These are phyloP conservation scores for Chaenocephalus aceratus DNA, from an alignment of 2,113 vertebrate species.

Conservation along the genomic window DNA sequence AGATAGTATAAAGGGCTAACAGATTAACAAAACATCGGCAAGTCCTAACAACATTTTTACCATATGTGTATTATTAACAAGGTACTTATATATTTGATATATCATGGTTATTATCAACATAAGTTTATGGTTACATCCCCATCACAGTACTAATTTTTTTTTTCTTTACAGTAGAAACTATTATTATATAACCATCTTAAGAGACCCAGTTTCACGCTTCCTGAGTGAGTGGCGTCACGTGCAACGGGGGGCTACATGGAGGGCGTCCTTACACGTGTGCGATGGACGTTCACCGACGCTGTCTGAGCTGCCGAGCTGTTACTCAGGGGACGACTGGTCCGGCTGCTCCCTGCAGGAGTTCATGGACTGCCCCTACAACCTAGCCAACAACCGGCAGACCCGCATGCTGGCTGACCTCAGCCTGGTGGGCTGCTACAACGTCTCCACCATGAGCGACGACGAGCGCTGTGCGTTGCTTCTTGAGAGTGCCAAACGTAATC, in stretches of 20 bases:
- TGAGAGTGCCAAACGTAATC: conserved; percentile 95
- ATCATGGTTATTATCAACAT: no score
- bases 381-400: conserved; percentile 97
- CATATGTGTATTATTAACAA: no score
- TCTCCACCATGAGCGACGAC: conserved; percentile 92
- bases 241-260: conserved; percentile 96
- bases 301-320: conserved; percentile 95
- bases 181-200: conserved; percentile 97
- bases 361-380: conserved; percentile 96
- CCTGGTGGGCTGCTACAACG: conserved; percentile 96
- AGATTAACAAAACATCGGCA: no score
- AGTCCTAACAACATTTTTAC: no score
- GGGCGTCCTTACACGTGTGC: conserved; percentile 94
- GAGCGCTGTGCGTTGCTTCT: conserved; percentile 92
- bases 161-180: conserved; percentile 87
- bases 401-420: conserved; percentile 98
- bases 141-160: background rate
- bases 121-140: no score
- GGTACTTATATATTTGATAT: no score
- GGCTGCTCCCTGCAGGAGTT: conserved; percentile 95
- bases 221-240: conserved; percentile 98
- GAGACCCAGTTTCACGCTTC: conserved; percentile 95
- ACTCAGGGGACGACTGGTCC: conserved; percentile 95
- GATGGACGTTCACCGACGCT: conserved; percentile 93
- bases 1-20: no score